phyloP scores from a whole-genome alignment of 2,113 vertebrate species.

The Chlorodrepanis virens region DNA sequence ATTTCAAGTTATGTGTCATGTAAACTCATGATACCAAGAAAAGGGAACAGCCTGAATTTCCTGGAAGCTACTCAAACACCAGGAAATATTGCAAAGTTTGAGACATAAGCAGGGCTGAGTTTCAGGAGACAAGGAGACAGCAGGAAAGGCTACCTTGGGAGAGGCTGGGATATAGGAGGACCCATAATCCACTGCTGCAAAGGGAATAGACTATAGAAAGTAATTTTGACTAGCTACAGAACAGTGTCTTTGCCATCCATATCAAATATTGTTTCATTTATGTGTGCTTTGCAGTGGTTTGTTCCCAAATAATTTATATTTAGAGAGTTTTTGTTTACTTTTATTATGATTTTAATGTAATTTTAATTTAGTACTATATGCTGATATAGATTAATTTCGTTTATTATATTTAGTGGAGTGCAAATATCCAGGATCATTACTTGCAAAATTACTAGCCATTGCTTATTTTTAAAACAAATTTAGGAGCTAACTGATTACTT shows the following conservation, averaged over 20 bases:
- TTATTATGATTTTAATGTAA: background rate
- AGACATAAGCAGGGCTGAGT: background rate
- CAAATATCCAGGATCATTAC: background rate
- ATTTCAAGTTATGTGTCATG: rapidly evolving
- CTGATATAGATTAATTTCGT: background rate
- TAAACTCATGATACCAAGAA: background rate
- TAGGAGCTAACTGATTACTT: background rate
- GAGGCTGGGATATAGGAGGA: background rate
- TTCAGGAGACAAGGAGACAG: background rate
- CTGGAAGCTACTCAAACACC: background rate
- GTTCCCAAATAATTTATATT: background rate
- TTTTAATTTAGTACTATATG: background rate
- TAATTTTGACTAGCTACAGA: background rate
- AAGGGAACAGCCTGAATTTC: background rate
- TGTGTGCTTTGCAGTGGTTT: background rate
- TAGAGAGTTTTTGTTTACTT: background rate
- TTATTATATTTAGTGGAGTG: background rate
- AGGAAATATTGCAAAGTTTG: background rate
- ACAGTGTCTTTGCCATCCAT: background rate
- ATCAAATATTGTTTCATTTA: background rate
- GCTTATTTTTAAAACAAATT: background rate
- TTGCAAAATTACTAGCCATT: background rate
- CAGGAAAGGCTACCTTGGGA: background rate
- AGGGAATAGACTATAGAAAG: background rate
- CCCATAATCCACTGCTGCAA: background rate